phyloP scores from a whole-genome alignment of 2,888 invertebrate genomes.

The Myopa tessellatipennis region DNA sequence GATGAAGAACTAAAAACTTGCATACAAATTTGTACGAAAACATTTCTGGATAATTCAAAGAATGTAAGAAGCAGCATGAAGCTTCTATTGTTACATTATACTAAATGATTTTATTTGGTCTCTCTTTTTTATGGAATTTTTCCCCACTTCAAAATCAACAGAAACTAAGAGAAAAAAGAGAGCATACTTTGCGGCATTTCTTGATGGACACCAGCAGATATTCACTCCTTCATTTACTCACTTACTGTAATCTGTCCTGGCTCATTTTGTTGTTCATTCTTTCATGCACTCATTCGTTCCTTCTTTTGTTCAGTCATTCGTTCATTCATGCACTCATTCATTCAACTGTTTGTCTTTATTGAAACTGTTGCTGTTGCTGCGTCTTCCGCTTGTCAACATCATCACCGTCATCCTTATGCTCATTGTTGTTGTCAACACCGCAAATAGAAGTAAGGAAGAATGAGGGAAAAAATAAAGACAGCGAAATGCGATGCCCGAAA shows the following conservation, averaged over 20 bases:
- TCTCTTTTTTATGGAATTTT: too few species aligned
- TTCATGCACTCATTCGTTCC: not conserved
- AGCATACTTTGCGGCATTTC: not conserved
- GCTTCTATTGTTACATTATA: too few species aligned
- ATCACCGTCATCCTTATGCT: not conserved
- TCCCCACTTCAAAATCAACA: not conserved
- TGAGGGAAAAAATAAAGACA: not conserved
- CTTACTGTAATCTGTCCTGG: not conserved
- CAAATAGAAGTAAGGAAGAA: not conserved
- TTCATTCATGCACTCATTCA: slow-evolving; percentile 1
- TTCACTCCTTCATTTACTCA: not conserved
- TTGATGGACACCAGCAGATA: not conserved
- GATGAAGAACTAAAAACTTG: too few species aligned
- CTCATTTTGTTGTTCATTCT: not conserved
- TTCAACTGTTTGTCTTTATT: not conserved
- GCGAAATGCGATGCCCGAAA: not conserved
- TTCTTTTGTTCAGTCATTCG: not conserved
- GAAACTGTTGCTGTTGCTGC: too few species aligned
- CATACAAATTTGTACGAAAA: too few species aligned
- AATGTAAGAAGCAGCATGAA: too few species aligned
- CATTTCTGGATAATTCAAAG: too few species aligned
- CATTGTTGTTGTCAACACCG: not conserved
- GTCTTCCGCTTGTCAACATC: not conserved
- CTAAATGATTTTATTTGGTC: too few species aligned
- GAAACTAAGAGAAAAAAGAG: not conserved